Percentiles rank a stretch among this genome's conserved stretches.
phyloP scores from a whole-genome alignment of 2,797 vertebrate species.

The Propithecus deckenii region DNA sequence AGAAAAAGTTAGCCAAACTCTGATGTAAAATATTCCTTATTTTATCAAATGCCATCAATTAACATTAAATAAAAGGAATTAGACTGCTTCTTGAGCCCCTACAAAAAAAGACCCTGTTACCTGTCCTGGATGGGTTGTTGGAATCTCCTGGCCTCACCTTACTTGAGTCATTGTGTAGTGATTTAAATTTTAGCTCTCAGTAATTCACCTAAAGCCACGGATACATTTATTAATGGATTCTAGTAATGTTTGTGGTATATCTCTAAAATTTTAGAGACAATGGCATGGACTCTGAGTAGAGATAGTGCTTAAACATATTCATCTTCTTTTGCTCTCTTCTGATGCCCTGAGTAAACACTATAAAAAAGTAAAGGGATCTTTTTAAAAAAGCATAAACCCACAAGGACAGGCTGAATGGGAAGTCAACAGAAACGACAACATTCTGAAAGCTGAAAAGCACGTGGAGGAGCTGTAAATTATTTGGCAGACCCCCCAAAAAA shows the following conservation, averaged over 20 bases:
- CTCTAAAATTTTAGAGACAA: background rate
- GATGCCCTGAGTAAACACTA: background rate
- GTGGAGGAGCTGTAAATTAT: background rate
- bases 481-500: background rate
- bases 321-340: background rate
- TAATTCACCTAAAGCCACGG: background rate
- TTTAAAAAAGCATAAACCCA: background rate
- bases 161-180: background rate
- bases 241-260: background rate
- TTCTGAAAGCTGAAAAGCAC: background rate
- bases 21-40: background rate
- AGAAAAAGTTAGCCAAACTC: background rate
- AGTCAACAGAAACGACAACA: background rate
- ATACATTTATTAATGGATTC: background rate
- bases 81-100: background rate
- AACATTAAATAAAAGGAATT: background rate
- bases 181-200: background rate
- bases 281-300: background rate
- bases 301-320: background rate
- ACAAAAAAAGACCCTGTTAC: background rate
- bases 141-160: background rate
- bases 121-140: background rate
- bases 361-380: background rate
- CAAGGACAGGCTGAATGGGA: background rate
- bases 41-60: background rate